A percentile compares a stretch with the other conserved stretches of the same genome.
Conservation (phyloP, 92 coral and sea anemone genomes). For the Metridium senile region DNA sequence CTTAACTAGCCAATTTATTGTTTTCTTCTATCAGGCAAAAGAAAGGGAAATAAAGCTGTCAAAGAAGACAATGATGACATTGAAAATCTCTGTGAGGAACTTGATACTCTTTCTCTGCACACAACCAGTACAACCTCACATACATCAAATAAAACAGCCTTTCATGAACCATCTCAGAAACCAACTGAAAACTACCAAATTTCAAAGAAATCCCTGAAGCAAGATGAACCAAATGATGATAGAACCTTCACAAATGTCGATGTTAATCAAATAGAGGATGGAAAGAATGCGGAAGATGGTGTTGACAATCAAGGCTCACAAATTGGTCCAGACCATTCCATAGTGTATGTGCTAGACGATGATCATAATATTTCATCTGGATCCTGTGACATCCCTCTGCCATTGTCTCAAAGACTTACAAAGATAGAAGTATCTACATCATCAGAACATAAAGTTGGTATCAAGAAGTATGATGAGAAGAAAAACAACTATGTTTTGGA, state of each 20-base stretch:
- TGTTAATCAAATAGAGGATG: background rate
- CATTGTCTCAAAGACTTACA: slow-evolving; percentile 43
- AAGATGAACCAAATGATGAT: background rate
- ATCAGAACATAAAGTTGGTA: background rate
- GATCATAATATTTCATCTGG: background rate
- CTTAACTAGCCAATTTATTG: background rate
- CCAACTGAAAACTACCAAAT: too few relatives aligned
- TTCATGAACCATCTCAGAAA: background rate
- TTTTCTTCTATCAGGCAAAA: slow-evolving; percentile 13
- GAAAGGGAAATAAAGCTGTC: background rate
- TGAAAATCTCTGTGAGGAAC: background rate
- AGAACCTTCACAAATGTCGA: background rate
- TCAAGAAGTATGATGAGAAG: background rate
- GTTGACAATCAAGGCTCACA: background rate
- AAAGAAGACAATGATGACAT: background rate
- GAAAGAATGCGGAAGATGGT: background rate
- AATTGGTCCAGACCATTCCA: background rate
- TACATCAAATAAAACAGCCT: background rate
- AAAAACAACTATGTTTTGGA: background rate
- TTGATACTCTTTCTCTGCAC: slow-evolving; percentile 10
- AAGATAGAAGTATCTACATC: too few relatives aligned
- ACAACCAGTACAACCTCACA: background rate
- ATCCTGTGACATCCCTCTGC: slow-evolving; percentile 23
- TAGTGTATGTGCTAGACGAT: background rate
- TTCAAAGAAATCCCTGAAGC: background rate